Evolutionary conservation across 2,113 vertebrate species (phyloP), one percentile per base, ranked within the genome.

Genomic region (Scatophagus argus): DNA sequence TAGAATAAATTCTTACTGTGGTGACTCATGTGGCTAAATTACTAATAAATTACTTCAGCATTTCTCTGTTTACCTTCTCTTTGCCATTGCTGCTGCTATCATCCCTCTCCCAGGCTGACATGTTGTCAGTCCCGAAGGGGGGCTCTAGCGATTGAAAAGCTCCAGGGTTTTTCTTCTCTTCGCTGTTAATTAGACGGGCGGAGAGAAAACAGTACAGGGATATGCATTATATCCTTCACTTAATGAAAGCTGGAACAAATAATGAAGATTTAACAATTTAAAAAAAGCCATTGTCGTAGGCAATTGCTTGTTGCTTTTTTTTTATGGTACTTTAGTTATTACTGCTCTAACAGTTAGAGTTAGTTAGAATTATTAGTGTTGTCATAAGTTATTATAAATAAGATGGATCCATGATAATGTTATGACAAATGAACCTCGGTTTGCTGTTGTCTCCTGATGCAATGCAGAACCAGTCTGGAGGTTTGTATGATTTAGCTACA

Each of bases 51-150:
- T 51, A 74, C 70, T 78, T 47, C 21, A 47, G 11, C 38, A 77
- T 88, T 83, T 81, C 54, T 77, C 38, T 79, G 86, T 89, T 91
- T 87, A 95, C 94, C 94, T 93, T 91, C 55, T 93, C 82, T 73
- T 86, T 86, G 68, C 46, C 60, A 75, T 64, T 55, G 73, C 38
- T 76, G 66, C 70, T 79, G 83, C 58, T 74, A 49, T 84, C 80
- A 47, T 81, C 82, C 75, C 89, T 86, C 69, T 94, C 90, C 93
- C 86, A 88, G 62, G 87, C 25, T 36, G 87, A 86, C 88, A 91
- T 91, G 34, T 73, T 88, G 75, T 94, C 90, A 19, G 65, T 85
- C 87, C 93, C 90, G 81, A 93, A 90, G 63, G 94, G 94, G 59
- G 92, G 71, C 34, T 85, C 60, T 54, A 54, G 69, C 59, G 41